These are phyloP conservation scores for Phaonia tiefii DNA, from an alignment of 2,888 invertebrate genomes.

Conservation along the genomic window DNA sequence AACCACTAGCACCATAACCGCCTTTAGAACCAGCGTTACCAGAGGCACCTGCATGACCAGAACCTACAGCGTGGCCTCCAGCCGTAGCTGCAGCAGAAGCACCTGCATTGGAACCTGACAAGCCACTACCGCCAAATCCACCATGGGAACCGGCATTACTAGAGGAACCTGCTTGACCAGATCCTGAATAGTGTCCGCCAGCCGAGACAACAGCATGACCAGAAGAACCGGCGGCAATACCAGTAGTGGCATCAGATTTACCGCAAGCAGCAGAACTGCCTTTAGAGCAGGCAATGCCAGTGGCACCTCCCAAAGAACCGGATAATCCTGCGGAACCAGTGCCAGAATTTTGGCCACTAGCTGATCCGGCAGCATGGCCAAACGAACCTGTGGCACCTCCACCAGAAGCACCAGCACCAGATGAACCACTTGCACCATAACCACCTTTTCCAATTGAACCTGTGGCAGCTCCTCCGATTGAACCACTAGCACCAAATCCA, in stretches of 20 bases:
- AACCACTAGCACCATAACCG: background rate
- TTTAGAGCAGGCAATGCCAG: background rate
- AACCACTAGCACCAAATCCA: background rate
- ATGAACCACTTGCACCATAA: background rate
- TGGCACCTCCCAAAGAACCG: background rate
- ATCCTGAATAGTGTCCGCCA: no score
- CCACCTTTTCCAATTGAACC: no score
- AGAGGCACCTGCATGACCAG: no score
- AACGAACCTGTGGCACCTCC: background rate
- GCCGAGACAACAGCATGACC: background rate
- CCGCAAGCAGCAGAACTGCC: background rate
- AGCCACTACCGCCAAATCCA: no score
- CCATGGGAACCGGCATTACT: background rate
- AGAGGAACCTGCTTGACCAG: background rate
- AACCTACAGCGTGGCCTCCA: background rate
- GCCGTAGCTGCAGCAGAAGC: no score
- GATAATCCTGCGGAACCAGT: no score
- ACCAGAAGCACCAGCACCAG: background rate
- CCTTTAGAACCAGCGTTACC: background rate
- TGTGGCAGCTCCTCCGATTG: no score
- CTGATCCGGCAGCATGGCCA: background rate
- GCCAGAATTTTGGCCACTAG: background rate
- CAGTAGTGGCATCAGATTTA: slow-evolving; percentile 4
- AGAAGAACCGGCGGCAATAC: slow-evolving; percentile 24
- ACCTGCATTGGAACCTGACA: no score